Base-by-base conservation (phyloP, 2,113 vertebrate species). In the Calyptommatus sinebrachiatus region DNA sequence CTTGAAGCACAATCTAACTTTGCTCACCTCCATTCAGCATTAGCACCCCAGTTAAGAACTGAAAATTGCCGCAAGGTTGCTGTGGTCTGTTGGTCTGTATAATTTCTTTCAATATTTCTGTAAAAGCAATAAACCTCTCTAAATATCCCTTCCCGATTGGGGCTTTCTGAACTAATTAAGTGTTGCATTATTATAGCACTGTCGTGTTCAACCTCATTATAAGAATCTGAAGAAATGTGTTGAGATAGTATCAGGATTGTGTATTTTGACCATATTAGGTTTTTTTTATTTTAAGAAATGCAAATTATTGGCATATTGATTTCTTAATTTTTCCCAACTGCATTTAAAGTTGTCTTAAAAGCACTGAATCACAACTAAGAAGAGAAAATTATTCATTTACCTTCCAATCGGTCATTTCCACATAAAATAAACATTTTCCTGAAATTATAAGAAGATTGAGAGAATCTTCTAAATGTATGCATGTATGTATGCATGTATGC, bases 41-140 rank as follows among this genome's bases (percentile, higher is more conserved):
- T 78, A 88, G 71, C 63, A 76, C 66, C 80, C 82, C 89, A 86
- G 79, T 90, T 91, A 86, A 88, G 76, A 87, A 46, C 48, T 85
- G 71, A 78, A 20, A 82, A 85, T 82, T 87, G 85, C 76, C 82
- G 81, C 85, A 86, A 86, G 77, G 78, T 82, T 87, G 80, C 66
- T 79, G 29, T 77, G 50, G 71, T 45, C 83, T 88, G 62, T 79
- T 69, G 77, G 83, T 76, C 89, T 90, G 72, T 75, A 18, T 8
- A 41, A 68, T 78, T 79, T 82, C 90, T 88, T 82, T 26, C 18
- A 75, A 48, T 86, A 14, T 90, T 92, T 86, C 61, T 79, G 67
- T 70, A 87, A 77, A 84, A 84, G 79, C 74, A 88, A 84, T 86
- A 91, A 89, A 65, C 75, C 82, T 41, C 78, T 31, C 48, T 83